Percentiles rank a stretch among this genome's conserved stretches.
Conservation (phyloP, 2,113 vertebrate species). For the Jacana jacana region DNA sequence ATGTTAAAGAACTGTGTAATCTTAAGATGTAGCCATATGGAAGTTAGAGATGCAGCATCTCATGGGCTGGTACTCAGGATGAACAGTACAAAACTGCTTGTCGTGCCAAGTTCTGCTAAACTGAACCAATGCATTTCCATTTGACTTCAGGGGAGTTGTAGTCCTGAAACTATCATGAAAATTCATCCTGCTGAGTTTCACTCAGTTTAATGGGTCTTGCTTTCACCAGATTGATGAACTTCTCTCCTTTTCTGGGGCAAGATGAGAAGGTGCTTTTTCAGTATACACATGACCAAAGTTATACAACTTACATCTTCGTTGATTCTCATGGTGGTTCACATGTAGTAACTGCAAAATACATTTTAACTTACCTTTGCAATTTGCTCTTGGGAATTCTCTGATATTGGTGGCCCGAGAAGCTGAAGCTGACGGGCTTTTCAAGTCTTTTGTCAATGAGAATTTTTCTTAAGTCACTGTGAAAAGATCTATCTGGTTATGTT, state of each 20-base stretch:
- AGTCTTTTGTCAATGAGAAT: neutral
- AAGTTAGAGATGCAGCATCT: neutral
- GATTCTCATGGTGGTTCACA: neutral
- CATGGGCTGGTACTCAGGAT: neutral
- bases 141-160: neutral
- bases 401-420: neutral
- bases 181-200: neutral
- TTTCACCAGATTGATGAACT: neutral
- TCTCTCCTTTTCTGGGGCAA: neutral
- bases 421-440: neutral
- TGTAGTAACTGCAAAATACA: neutral
- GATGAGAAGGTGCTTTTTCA: neutral
- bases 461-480: neutral
- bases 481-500: neutral
- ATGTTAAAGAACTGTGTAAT: neutral
- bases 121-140: neutral
- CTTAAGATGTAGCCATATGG: slow-evolving; percentile 18
- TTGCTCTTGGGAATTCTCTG: neutral
- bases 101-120: slow-evolving; percentile 13
- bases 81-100: neutral
- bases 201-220: neutral
- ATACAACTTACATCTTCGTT: neutral
- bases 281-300: neutral
- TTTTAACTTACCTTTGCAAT: neutral
- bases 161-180: neutral